Base-by-base conservation (phyloP, 2,888 invertebrate species). In the Rotaria socialis region DNA sequence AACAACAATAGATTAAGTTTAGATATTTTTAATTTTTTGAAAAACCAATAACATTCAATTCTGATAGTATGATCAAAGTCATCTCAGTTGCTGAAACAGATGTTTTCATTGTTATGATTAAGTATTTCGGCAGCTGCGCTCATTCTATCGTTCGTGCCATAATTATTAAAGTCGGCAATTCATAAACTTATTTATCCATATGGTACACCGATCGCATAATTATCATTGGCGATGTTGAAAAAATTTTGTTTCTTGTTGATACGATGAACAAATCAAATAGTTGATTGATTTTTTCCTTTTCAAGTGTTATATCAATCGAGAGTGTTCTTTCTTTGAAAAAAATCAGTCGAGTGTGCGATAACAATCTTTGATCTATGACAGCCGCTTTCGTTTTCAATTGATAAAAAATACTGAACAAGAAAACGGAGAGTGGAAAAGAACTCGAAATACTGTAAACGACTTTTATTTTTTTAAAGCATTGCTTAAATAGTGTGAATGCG, bases 261-360 rank as follows among this genome's bases (percentile, higher is more conserved):
- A 60, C 11, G 58, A 60, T 60, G 58, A 60, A 60, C 58, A 60
- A 60, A 60, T 60, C 58, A n/a, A 60, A 60, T 60, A 10, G 58
- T 60, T 60, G 58, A 60, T 60, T 60, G 58, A 60, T 55, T 60
- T 55, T 60, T 60, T 52, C 50, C 58, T n/a, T 60, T 60, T 60
- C 58, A 60, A 60, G 58, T 60, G 58, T 60, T 60, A 60, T 60
- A 60, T 60, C 58, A 60, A 60, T 60, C n/a, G 58, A 60, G n/a
- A 60, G 58, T 60, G 10, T 60, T 60, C n/a, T 10, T 60, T 60
- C 58, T 60, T 60, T 60, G 58, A 60, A 60, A 60, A 60, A 60
- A 60, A 60, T 60, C 58, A 60, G 58, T 60, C 58, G 27, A 60
- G n/a, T 60, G 58, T 60, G 14, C n/a, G 58, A 60, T 60, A 60